Percentiles rank a stretch among this genome's conserved stretches.
Evolutionary conservation across 2,888 invertebrate species (phyloP).

Genomic region (Tanaodytes sp.): DNA sequence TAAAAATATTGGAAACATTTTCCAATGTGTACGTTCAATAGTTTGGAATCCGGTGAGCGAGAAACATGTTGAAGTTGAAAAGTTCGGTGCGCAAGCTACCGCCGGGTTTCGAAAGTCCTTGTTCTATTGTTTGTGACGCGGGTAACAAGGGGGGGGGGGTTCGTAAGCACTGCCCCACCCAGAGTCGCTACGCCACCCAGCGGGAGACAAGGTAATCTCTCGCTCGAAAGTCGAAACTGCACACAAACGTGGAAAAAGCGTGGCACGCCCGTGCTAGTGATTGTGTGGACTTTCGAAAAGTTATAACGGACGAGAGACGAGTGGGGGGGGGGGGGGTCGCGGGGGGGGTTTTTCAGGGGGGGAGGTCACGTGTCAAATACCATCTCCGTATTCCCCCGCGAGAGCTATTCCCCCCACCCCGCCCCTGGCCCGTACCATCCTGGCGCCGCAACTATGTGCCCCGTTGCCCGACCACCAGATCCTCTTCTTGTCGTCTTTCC

Average conservation of each 20-base stretch:
- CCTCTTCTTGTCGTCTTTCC: no score
- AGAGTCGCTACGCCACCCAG: neutral
- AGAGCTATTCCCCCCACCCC: no score
- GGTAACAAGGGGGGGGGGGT: neutral
- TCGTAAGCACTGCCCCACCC: constrained; percentile 20
- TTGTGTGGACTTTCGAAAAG: constrained; percentile 41
- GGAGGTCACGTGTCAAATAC: no score
- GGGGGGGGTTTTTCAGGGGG: no score
- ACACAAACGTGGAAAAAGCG: constrained; percentile 19
- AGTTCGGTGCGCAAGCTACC: constrained; percentile 29
- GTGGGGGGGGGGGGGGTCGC: neutral
- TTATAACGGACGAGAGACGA: neutral
- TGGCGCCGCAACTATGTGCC: no score
- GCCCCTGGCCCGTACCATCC: no score
- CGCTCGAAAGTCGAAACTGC: constrained; percentile 46
- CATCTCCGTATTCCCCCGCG: no score
- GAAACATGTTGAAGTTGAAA: constrained; percentile 40
- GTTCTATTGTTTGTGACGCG: constrained; percentile 35
- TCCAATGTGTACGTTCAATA: no score
- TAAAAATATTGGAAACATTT: no score
- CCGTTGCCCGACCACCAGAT: no score
- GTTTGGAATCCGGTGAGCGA: no score
- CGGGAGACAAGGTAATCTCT: constrained; percentile 45
- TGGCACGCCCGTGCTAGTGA: constrained; percentile 5
- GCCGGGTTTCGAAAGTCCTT: constrained; percentile 38